Evolutionary conservation across 1,140 invertebrate genomes (phyloP).

Genomic region (Eufriesea mexicana): DNA sequence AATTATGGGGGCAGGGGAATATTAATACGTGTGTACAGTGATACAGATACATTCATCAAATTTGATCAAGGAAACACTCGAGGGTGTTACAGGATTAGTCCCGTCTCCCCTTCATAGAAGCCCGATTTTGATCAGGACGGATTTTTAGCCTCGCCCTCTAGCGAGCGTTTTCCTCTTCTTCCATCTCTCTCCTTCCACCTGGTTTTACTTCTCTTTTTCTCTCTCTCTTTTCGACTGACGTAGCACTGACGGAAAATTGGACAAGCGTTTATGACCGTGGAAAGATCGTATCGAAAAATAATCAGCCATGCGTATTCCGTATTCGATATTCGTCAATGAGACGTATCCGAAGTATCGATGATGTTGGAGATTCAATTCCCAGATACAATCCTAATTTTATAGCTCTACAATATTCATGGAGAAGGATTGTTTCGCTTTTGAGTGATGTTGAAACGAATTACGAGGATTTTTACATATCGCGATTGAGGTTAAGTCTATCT

Average conservation of each 20-base stretch:
- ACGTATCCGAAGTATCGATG: no score
- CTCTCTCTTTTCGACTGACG: background rate
- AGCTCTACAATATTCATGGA: background rate
- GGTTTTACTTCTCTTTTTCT: background rate
- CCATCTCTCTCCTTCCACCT: background rate
- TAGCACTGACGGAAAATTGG: constrained; percentile 37
- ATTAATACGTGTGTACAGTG: constrained; percentile 57
- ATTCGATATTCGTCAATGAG: constrained; percentile 30
- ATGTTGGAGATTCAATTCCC: constrained; percentile 9
- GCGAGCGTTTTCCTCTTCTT: background rate
- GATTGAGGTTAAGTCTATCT: no score
- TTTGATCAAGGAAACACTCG: constrained; percentile 60
- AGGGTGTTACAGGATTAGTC: constrained; percentile 54
- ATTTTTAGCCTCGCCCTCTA: constrained; percentile 24
- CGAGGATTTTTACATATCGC: background rate
- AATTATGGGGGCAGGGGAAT: constrained; percentile 48
- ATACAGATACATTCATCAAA: constrained; percentile 60
- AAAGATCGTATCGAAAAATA: constrained; percentile 43
- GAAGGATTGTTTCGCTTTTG: no score
- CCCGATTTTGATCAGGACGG: constrained; percentile 50
- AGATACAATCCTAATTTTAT: background rate
- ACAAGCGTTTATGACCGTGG: constrained; percentile 45
- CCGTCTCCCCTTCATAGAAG: constrained; percentile 43
- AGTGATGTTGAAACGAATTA: background rate
- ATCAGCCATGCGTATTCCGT: constrained; percentile 16